Evolutionary conservation across 2,888 invertebrate genomes (phyloP).

Genomic region (Bugula neritina): DNA sequence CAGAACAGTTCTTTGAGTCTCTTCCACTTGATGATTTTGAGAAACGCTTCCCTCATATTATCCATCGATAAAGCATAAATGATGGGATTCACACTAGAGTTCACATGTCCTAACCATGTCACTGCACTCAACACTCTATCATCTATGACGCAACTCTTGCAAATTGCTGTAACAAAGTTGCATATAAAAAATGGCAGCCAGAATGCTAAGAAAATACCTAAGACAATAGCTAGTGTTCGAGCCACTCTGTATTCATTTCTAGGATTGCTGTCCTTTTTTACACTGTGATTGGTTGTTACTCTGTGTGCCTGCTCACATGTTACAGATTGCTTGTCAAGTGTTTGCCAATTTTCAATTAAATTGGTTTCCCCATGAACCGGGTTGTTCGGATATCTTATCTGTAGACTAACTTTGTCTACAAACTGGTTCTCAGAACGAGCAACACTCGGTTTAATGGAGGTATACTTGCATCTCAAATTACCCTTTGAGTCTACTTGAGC

Average conservation of each 20-base stretch:
- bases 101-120: slow-evolving; percentile 53
- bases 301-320: background rate
- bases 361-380: background rate
- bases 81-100: slow-evolving; percentile 64
- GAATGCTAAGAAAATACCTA: slow-evolving; percentile 93
- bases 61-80: slow-evolving; percentile 98
- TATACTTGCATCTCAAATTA: background rate
- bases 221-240: slow-evolving; percentile 90
- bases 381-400: background rate
- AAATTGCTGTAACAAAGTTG: slow-evolving; percentile 80
- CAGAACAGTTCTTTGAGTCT: background rate
- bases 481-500: background rate
- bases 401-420: background rate
- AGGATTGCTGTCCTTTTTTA: background rate
- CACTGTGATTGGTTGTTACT: no score
- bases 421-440: background rate
- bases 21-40: slow-evolving; percentile 70
- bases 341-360: no score
- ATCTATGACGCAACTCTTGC: slow-evolving; percentile 56
- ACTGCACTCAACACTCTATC: slow-evolving; percentile 47
- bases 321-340: background rate
- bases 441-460: background rate
- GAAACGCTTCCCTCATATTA: slow-evolving; percentile 83
- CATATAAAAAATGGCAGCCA: slow-evolving; percentile 97
- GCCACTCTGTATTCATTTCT: slow-evolving; percentile 97